Conservation (phyloP, 2,888 invertebrate genomes). For the Ennomos fuscantarius region DNA sequence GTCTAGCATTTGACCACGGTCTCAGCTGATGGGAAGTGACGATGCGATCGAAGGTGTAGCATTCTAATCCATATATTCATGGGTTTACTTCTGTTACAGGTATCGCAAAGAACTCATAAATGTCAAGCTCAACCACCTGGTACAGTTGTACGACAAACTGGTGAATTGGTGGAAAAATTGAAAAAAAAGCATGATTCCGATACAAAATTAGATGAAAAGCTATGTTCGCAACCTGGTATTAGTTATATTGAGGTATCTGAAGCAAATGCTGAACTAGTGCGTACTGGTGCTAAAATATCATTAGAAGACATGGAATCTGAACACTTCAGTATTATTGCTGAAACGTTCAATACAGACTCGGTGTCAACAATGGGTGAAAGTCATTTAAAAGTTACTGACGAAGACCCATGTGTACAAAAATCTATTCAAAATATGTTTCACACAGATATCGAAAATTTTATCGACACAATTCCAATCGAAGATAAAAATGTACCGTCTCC, state of each 20-base stretch:
- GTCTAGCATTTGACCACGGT: too few species aligned
- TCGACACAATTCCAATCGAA: conserved; percentile 59
- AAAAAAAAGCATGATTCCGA: conserved; percentile 66
- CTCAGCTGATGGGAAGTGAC: too few species aligned
- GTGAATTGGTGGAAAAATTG: conserved; percentile 79
- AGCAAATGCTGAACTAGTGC: conserved; percentile 74
- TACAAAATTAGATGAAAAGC: conserved; percentile 16
- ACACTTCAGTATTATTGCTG: conserved; percentile 68
- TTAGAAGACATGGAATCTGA: conserved; percentile 80
- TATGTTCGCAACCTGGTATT: background rate
- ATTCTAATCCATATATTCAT: too few species aligned
- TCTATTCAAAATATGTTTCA: conserved; percentile 68
- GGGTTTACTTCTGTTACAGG: conserved; percentile 67
- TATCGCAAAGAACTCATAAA: conserved; percentile 93
- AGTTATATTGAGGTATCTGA: conserved; percentile 64
- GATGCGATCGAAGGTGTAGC: too few species aligned
- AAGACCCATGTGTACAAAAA: conserved; percentile 23
- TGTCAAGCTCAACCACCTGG: conserved; percentile 88
- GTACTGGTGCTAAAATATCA: conserved; percentile 75
- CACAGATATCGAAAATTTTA: conserved; percentile 66
- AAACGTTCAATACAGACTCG: conserved; percentile 51
- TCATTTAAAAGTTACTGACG: background rate
- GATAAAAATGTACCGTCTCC: conserved; percentile 87
- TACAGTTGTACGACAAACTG: conserved; percentile 78
- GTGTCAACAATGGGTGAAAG: conserved; percentile 14